phyloP scores from a whole-genome alignment of 2,113 vertebrate species.

The Motacilla alba region DNA sequence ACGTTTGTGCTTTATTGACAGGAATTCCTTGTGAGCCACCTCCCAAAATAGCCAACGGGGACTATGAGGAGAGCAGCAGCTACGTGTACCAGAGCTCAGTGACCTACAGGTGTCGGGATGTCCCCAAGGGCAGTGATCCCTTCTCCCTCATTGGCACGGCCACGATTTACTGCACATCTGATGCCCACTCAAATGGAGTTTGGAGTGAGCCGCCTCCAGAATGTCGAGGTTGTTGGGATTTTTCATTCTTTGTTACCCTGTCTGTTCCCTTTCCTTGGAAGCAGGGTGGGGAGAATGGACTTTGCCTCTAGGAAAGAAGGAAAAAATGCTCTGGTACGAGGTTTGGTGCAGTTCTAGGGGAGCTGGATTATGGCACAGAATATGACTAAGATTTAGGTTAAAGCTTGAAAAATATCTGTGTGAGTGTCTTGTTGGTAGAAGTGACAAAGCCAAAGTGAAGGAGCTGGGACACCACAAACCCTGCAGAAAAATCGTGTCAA shows the following conservation, averaged over 20 bases:
- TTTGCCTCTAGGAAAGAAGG: not conserved
- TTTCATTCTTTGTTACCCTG: not conserved
- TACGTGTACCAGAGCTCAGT: slow-evolving; percentile 50
- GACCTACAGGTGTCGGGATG: slow-evolving; percentile 23
- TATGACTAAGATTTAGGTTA: not conserved
- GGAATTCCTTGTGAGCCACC: slow-evolving; percentile 52
- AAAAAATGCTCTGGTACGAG: not conserved
- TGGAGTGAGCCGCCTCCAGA: slow-evolving; percentile 57
- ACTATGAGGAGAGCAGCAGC: accelerated
- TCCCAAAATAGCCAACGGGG: slow-evolving; percentile 43
- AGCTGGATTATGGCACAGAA: not conserved
- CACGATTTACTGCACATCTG: not conserved
- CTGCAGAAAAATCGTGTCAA: not conserved
- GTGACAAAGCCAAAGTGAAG: not conserved
- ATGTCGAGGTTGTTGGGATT: slow-evolving; percentile 62
- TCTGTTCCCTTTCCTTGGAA: not conserved
- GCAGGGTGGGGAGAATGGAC: accelerated
- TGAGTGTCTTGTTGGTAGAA: not conserved
- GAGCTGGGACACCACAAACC: not conserved
- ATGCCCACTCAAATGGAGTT: not conserved
- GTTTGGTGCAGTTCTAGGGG: not conserved
- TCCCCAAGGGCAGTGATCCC: not conserved
- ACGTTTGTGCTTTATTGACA: not conserved
- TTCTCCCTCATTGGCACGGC: slow-evolving; percentile 26
- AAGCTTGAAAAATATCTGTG: not conserved